Base-by-base conservation (phyloP, 2,113 vertebrate genomes). In the Embiotoca jacksoni region DNA sequence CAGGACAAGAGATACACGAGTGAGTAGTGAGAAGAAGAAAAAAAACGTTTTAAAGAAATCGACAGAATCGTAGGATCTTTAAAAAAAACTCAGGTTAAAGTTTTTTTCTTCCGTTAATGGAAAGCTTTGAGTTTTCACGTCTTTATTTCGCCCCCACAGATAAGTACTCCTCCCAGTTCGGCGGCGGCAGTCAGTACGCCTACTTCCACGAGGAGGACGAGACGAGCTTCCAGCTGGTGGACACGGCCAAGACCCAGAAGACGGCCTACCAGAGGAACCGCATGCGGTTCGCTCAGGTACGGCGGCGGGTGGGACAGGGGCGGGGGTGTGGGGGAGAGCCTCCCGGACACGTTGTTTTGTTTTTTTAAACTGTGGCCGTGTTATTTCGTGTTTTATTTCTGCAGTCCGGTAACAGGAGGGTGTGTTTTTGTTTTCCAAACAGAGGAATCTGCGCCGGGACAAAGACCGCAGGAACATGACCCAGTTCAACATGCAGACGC, bases 1-100 rank as follows among this genome's bases (percentile, higher is more conserved):
- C 98, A 99, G 81, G 98, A 99, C 92, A 99, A 99, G 92, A 95
- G 98, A 94, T 99, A 99, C 60, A 99, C 98, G 39, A 99, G 98
- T 99, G 92, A 90, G 97, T 68, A 7, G 23, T 23, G 23, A 23
- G 23, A 23, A 23, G 23, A 23, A 23, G 23, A 23, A 23, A 23
- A 23, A 23, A 23, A 23, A 23, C 23, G 23, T 23, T 23, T 23
- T 23, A 23, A 23, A 23, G 23, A 23, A 23, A 23, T 23, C 1
- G 23, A 23, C 23, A 23, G 23, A 23, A 23, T 23, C 23, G 23
- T 23, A 23, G 23, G 23, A 23, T 23, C 23, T 23, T 23, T 23
- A 23, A 23, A 23, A 23, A 23, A 23, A 23, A 23, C 23, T 23
- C 23, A 23, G 23, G 23, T 23, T 23, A 23, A 23, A 23, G 23